Conservation (phyloP, 2,888 invertebrate genomes). For the Drosophila antonietae region DNA sequence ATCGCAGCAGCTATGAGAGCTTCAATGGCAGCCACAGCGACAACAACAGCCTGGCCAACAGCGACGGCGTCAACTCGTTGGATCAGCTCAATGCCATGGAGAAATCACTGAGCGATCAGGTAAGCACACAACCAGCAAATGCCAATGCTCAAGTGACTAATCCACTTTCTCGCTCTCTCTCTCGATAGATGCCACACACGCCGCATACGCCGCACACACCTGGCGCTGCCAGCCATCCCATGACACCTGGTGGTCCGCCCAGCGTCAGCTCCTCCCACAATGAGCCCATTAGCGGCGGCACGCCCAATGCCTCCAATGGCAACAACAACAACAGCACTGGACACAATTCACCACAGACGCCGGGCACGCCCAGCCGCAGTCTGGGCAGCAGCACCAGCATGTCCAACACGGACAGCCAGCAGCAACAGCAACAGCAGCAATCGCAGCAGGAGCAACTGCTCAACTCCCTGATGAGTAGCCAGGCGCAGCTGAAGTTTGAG, state of each 20-base stretch:
- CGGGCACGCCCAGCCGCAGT: constrained; percentile 82
- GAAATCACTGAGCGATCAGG: constrained; percentile 95
- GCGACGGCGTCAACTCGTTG: constrained; percentile 94
- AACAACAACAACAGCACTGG: constrained; percentile 70
- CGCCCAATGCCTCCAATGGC: constrained; percentile 69
- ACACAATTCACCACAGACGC: constrained; percentile 85
- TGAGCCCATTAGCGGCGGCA: constrained; percentile 82
- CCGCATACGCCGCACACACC: constrained; percentile 92
- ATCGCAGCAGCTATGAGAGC: constrained; percentile 72
- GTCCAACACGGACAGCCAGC: constrained; percentile 64
- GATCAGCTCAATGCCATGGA: constrained; percentile 97
- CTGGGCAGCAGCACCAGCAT: constrained; percentile 51
- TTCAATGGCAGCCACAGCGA: constrained; percentile 72
- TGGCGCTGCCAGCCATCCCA: constrained; percentile 90
- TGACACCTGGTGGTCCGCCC: constrained; percentile 91
- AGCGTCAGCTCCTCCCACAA: constrained; percentile 89
- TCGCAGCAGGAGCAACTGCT: constrained; percentile 80
- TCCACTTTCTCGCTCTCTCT: background rate
- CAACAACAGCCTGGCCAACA: constrained; percentile 88
- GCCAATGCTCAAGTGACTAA: background rate
- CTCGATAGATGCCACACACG: constrained; percentile 89
- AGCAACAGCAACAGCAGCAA: constrained; percentile 79
- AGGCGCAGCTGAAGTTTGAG: constrained; percentile 85
- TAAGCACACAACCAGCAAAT: constrained; percentile 78
- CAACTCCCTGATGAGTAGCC: constrained; percentile 83